Base-by-base conservation (phyloP, 1,140 invertebrate species). In the Leptonema lineaticorne region DNA sequence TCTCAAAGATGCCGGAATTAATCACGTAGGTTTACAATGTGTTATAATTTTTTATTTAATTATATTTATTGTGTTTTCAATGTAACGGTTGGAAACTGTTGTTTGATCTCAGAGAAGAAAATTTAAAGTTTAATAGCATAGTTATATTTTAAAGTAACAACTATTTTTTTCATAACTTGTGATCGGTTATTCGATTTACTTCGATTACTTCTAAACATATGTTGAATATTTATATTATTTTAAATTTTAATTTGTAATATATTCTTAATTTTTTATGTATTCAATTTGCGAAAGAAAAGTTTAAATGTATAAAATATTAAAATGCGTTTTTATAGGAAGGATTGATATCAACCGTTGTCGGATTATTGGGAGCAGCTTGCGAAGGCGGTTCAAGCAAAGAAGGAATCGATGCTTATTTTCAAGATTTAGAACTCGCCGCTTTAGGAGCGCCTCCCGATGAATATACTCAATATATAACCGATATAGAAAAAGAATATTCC, bases 1-100 rank as follows among this genome's bases (percentile, higher is more conserved):
- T 29, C 69, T 72, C 60, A 72, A 67, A 62, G 70, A 72, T 50
- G 67, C 70, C 50, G 70, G 70, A 16, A 72, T 72, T 22, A 66
- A 65, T 20, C 68, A 72, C 27, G 70, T 72, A 69, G 66, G 33
- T 53, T n/a, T 22, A 41, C 9, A 14, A 41, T 41, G 2, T 41
- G 2, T 41, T 41, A 6, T 33, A 6, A 33, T 33, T n/a, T n/a
- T n/a, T n/a, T n/a, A n/a, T n/a, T n/a, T n/a, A n/a, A n/a, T n/a
- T n/a, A n/a, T n/a, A n/a, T n/a, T n/a, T n/a, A n/a, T n/a, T n/a
- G n/a, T n/a, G n/a, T n/a, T n/a, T n/a, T n/a, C n/a, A n/a, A n/a
- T n/a, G n/a, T n/a, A n/a, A n/a, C n/a, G n/a, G n/a, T n/a, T n/a
- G n/a, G n/a, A n/a, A n/a, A n/a, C n/a, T n/a, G n/a, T n/a, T n/a